Evolutionary conservation across 2,888 invertebrate genomes (phyloP), one percentile per base, ranked within the genome.

Genomic region (Tryphoninae sp.): DNA sequence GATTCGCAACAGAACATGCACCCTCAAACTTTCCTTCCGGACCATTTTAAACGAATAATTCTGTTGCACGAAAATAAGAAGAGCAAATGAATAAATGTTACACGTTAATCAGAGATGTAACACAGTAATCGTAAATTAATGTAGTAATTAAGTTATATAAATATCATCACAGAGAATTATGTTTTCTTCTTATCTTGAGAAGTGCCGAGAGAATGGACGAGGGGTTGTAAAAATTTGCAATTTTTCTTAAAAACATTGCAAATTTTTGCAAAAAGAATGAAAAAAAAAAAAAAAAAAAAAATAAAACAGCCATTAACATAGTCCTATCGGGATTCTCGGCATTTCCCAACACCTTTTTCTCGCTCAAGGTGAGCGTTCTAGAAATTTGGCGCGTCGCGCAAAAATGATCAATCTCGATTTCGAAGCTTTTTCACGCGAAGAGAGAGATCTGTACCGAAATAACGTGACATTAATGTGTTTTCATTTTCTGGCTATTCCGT

Each of bases 121-220:
- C 81, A 51, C 59, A 80, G 6, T 82, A 81, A 87, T 84, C 73
- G 86, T 83, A 85, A 33, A 81, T 81, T 65, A 78, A 78, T 78
- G 55, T 78, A 82, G 69, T 84, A 88, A 86, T 87, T 83, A 87
- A 88, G 85, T 87, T 83, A 86, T 89, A 87, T 86, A 88, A 87
- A 88, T 88, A 89, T 83, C 88, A 88, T 89, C 88, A 88, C 88
- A 89, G 88, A 88, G 88, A 88, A 86, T 89, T 87, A 87, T 87
- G 85, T 87, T 82, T 68, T 58, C 49, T 64, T 73, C 62, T n/a
- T 65, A 80, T 40, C 51, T 61, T 40, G 51, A 74, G 40, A 61
- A 78, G 49, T 55, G 68, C 49, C 26, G 62, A 79, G 79, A 67
- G 68, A 49, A 65, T 40, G 16, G 22, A 19, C 16, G 1, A 13